A percentile compares a stretch with the other conserved stretches of the same genome.
Evolutionary conservation across 2,888 invertebrate genomes (phyloP).

Genomic region (Auanema sp.): DNA sequence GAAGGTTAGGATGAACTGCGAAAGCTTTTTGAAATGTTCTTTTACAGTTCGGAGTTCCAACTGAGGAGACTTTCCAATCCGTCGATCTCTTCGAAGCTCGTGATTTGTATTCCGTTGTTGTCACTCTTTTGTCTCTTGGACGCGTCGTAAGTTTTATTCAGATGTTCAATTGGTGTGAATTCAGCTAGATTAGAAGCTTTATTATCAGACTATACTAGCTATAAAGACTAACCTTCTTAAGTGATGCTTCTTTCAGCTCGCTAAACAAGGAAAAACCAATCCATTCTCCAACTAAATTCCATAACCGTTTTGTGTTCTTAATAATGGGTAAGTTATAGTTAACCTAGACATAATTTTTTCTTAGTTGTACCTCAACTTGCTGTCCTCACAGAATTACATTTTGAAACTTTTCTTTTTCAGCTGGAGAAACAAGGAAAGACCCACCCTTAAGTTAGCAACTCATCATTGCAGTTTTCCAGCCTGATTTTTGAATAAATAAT

Average conservation of each 20-base stretch:
- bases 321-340: too few species aligned
- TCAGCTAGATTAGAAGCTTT: neutral
- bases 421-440: slow-evolving; percentile 57
- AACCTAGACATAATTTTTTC: too few species aligned
- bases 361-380: neutral
- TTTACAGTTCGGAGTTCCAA: slow-evolving; percentile 79
- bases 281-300: slow-evolving; percentile 22
- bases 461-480: too few species aligned
- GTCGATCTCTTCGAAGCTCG: slow-evolving; percentile 95
- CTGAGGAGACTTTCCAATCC: slow-evolving; percentile 87
- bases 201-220: neutral
- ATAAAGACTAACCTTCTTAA: neutral
- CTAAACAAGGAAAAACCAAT: slow-evolving; percentile 15
- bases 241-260: slow-evolving; percentile 15
- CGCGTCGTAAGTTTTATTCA: slow-evolving; percentile 47
- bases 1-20: slow-evolving; percentile 61
- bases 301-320: neutral
- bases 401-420: slow-evolving; percentile 33
- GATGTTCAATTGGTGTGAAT: too few species aligned
- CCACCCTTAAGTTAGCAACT: slow-evolving; percentile 38
- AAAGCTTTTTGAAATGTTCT: neutral
- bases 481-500: too few species aligned
- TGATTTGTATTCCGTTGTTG: slow-evolving; percentile 84
- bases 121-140: slow-evolving; percentile 59
- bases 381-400: neutral